Conservation (phyloP, 1,140 invertebrate genomes). For the Atopsyche davidsoni region DNA sequence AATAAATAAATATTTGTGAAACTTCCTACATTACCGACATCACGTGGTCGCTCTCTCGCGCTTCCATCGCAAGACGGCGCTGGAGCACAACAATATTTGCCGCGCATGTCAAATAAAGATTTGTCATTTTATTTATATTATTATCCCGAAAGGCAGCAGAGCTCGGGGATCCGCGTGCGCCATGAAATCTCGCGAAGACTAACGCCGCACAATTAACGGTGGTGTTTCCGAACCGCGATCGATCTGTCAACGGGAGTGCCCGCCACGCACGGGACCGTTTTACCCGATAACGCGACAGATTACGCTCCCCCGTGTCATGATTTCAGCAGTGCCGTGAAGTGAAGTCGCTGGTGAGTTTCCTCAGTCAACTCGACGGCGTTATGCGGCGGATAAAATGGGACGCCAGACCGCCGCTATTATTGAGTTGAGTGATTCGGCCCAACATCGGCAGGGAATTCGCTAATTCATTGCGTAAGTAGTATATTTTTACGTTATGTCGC, state of each 20-base stretch:
- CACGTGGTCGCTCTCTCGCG: no score
- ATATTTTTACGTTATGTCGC: constrained; percentile 11
- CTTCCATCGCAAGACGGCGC: no score
- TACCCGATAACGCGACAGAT: neutral
- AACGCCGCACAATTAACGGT: constrained; percentile 4
- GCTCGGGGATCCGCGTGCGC: constrained; percentile 4
- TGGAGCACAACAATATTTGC: neutral
- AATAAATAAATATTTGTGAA: no score
- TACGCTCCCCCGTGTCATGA: constrained; percentile 2
- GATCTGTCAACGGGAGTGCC: neutral
- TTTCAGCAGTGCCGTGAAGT: neutral
- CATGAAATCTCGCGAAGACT: neutral
- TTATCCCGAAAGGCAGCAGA: constrained; percentile 5
- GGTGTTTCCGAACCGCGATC: no score
- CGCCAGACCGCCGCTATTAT: neutral
- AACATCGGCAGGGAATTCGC: neutral
- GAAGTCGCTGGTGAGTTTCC: neutral
- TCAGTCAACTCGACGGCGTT: no score
- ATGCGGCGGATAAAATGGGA: no score
- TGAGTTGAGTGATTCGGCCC: neutral
- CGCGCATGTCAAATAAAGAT: constrained; percentile 16
- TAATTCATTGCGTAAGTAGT: constrained; percentile 7
- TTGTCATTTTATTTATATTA: constrained; percentile 18
- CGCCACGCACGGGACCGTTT: neutral
- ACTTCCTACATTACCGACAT: no score